These are phyloP conservation scores for Conus ventricosus DNA, from an alignment of 1,140 invertebrate genomes.

Conservation along the genomic window DNA sequence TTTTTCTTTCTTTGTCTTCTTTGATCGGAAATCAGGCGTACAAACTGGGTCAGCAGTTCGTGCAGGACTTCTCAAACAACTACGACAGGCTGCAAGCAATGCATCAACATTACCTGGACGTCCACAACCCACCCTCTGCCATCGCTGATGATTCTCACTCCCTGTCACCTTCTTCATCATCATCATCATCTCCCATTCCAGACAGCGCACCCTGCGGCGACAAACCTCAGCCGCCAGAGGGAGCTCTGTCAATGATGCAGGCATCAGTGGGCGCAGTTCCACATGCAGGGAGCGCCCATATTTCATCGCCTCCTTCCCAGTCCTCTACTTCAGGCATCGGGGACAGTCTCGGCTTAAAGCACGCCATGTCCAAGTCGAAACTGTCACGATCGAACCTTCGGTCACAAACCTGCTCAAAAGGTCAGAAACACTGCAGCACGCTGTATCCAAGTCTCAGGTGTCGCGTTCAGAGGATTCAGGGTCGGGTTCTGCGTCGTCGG, in stretches of 20 bases:
- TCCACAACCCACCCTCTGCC: neutral
- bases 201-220: too few relatives aligned
- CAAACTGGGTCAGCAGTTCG: constrained; percentile 87
- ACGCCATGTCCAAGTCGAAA: constrained; percentile 41
- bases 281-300: neutral
- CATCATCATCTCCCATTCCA: neutral
- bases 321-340: neutral
- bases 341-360: constrained; percentile 31
- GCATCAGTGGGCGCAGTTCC: neutral
- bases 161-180: neutral
- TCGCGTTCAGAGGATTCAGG: neutral
- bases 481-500: neutral
- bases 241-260: neutral
- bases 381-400: constrained; percentile 1
- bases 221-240: neutral
- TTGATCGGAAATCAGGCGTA: constrained; percentile 37
- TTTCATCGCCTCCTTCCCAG: neutral
- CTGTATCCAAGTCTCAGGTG: constrained; percentile 36
- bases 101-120: neutral
- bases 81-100: constrained; percentile 49
- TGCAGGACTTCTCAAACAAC: constrained; percentile 83
- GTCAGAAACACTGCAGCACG: constrained; percentile 14
- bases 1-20: neutral
- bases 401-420: neutral
- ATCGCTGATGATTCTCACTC: neutral